Conservation (phyloP, 2,113 vertebrate genomes). For the Forbesichthys agassizii region DNA sequence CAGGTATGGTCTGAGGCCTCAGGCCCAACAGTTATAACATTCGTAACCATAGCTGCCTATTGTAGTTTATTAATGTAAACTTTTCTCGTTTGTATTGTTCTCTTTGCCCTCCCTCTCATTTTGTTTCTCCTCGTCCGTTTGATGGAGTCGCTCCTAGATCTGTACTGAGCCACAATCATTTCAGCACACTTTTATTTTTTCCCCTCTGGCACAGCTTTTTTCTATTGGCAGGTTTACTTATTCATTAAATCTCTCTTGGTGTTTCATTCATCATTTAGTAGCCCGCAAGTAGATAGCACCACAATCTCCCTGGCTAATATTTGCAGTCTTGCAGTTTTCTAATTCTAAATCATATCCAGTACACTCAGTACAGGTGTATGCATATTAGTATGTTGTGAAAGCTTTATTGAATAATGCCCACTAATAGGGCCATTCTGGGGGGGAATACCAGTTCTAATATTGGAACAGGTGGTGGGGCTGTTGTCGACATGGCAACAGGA, state of each 20-base stretch:
- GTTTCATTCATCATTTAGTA: constrained; percentile 63
- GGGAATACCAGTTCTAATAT: constrained; percentile 48
- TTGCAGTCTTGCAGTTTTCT: constrained; percentile 36
- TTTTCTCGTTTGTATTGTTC: constrained; percentile 2
- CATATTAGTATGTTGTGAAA: constrained; percentile 37
- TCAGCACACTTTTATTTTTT: constrained; percentile 19
- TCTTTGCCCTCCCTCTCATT: background rate
- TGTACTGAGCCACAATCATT: constrained; percentile 40
- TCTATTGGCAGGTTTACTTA: constrained; percentile 54
- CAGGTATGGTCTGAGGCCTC: constrained; percentile 63
- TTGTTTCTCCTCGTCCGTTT: constrained; percentile 5
- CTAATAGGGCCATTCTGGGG: constrained; percentile 57
- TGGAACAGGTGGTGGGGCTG: constrained; percentile 67
- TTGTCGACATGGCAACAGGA: constrained; percentile 71
- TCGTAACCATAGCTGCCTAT: background rate
- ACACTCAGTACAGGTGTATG: constrained; percentile 11
- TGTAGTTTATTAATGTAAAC: background rate
- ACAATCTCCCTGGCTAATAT: constrained; percentile 28
- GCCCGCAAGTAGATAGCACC: constrained; percentile 20
- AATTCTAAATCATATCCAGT: background rate
- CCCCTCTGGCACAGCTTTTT: constrained; percentile 24
- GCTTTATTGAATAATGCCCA: constrained; percentile 52
- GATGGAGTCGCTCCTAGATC: constrained; percentile 34
- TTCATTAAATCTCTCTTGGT: constrained; percentile 59
- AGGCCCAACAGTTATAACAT: no score